These are phyloP conservation scores for Protosalanx chinensis DNA, from an alignment of 2,797 vertebrate genomes.

Conservation along the genomic window DNA sequence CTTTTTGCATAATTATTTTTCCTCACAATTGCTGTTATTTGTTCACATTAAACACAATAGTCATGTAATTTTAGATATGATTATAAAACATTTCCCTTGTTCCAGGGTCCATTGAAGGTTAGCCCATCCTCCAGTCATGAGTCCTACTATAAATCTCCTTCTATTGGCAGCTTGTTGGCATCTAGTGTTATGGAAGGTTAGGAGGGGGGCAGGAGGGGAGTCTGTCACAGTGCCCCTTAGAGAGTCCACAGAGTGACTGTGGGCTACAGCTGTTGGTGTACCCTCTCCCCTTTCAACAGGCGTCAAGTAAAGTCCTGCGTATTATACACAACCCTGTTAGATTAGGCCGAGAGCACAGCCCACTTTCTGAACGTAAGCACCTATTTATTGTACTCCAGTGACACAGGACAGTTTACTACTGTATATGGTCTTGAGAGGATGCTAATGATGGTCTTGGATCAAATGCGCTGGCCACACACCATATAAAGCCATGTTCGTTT, in stretches of 20 bases:
- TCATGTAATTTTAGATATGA: too few relatives aligned
- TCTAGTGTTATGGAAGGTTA: too few relatives aligned
- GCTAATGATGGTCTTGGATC: too few relatives aligned
- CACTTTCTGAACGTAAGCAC: slow-evolving; percentile 18
- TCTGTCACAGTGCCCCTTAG: slow-evolving; percentile 9
- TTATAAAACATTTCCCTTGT: too few relatives aligned
- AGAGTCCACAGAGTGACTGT: slow-evolving; percentile 3
- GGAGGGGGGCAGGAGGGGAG: background rate
- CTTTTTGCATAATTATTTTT: too few relatives aligned
- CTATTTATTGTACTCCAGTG: slow-evolving; percentile 36
- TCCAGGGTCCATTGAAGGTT: too few relatives aligned
- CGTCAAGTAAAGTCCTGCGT: slow-evolving; percentile 21
- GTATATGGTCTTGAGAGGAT: slow-evolving; percentile 28
- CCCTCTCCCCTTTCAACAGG: slow-evolving; percentile 27
- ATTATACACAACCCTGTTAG: slow-evolving; percentile 16
- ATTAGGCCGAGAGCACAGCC: slow-evolving; percentile 19
- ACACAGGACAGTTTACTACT: slow-evolving; percentile 18
- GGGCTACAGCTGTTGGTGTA: slow-evolving; percentile 34
- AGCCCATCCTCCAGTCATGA: too few relatives aligned
- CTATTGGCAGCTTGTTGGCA: slow-evolving; percentile 10
- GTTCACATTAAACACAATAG: too few relatives aligned
- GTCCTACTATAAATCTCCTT: slow-evolving; percentile 20
- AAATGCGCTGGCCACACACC: too few relatives aligned
- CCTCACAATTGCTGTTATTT: too few relatives aligned
- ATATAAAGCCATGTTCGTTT: background rate